These are phyloP conservation scores for Microplitis mediator DNA, from an alignment of 1,140 invertebrate genomes.

Conservation along the genomic window DNA sequence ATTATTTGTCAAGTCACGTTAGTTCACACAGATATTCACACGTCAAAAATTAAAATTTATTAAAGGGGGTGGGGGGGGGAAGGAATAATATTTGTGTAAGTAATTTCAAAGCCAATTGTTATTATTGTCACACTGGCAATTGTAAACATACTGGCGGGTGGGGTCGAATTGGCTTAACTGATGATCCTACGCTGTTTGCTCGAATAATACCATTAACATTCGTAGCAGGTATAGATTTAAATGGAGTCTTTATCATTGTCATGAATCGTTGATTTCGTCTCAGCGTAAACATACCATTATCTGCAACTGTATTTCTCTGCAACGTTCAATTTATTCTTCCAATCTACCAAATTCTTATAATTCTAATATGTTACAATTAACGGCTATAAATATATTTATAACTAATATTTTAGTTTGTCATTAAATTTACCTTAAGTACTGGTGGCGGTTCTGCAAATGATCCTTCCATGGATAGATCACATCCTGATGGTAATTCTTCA, in stretches of 20 bases:
- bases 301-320: conserved; percentile 53
- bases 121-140: conserved; percentile 27
- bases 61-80: neutral
- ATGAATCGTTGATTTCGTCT: conserved; percentile 57
- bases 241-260: conserved; percentile 54
- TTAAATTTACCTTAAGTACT: conserved; percentile 46
- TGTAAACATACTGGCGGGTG: conserved; percentile 53
- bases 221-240: conserved; percentile 57
- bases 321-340: conserved; percentile 36
- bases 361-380: neutral
- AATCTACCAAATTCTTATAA: conserved; percentile 5
- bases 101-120: neutral
- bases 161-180: conserved; percentile 44
- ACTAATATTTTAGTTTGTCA: neutral
- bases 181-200: conserved; percentile 54
- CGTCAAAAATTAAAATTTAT: neutral
- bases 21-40: neutral
- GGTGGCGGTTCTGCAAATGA: conserved; percentile 54
- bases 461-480: conserved; percentile 73
- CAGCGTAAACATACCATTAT: conserved; percentile 57
- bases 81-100: neutral
- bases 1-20: neutral
- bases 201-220: conserved; percentile 55
- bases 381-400: neutral
- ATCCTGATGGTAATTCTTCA: conserved; percentile 83